Percentiles rank a stretch among this genome's conserved stretches.
These are phyloP conservation scores for Synergus gifuensis DNA, from an alignment of 2,888 invertebrate species.

Conservation along the genomic window DNA sequence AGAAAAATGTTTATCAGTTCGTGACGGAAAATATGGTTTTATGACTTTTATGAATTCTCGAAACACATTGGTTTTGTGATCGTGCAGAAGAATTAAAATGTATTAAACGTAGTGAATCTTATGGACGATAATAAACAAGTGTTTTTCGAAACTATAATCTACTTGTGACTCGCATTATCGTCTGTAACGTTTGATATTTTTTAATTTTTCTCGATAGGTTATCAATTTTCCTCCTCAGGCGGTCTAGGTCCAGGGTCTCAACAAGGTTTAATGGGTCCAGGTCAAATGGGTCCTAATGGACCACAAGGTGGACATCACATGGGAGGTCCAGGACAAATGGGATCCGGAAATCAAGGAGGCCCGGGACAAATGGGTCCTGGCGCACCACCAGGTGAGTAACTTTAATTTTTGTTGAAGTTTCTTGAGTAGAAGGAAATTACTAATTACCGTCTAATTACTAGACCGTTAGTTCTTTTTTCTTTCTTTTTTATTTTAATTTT, in stretches of 20 bases:
- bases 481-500: neutral
- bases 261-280: slow-evolving; percentile 46
- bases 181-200: slow-evolving; percentile 40
- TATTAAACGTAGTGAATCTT: slow-evolving; percentile 15
- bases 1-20: slow-evolving; percentile 12
- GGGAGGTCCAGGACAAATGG: slow-evolving; percentile 55
- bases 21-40: neutral
- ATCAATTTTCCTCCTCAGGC: slow-evolving; percentile 39
- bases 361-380: slow-evolving; percentile 72
- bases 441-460: no score
- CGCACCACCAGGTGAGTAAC: slow-evolving; percentile 60
- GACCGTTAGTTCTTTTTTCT: no score
- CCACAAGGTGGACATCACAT: slow-evolving; percentile 68
- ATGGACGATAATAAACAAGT: slow-evolving; percentile 38
- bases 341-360: slow-evolving; percentile 49
- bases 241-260: slow-evolving; percentile 28
- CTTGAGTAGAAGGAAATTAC: no score
- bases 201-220: slow-evolving; percentile 31
- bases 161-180: slow-evolving; percentile 10
- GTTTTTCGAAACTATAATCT: neutral
- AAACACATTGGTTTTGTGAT: neutral
- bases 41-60: neutral
- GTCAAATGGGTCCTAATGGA: slow-evolving; percentile 68
- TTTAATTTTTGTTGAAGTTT: neutral
- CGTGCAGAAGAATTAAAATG: slow-evolving; percentile 28